Percentiles rank a stretch among this genome's conserved stretches.
Evolutionary conservation across 2,797 vertebrate species (phyloP).

Genomic region (Decapterus maruadsi): DNA sequence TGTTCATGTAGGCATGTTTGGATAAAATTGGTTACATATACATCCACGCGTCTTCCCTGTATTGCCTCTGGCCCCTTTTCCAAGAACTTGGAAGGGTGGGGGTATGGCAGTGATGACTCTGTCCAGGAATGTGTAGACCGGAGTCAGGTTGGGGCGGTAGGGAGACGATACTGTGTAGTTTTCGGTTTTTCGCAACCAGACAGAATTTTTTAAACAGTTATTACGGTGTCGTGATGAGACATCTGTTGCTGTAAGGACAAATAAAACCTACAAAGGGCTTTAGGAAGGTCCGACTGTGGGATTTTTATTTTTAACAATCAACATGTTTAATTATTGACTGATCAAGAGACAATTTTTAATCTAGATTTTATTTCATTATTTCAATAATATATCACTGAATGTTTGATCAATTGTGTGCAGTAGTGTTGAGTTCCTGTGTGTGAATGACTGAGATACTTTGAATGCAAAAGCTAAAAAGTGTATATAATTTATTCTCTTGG

Average conservation of each 20-base stretch:
- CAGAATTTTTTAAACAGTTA: not conserved
- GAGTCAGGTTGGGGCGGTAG: not conserved
- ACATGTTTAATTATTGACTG: too few relatives aligned
- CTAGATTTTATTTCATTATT: too few relatives aligned
- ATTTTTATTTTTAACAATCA: too few relatives aligned
- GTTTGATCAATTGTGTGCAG: not conserved
- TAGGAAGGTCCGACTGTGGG: too few relatives aligned
- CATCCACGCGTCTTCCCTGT: not conserved
- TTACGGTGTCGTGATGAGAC: not conserved
- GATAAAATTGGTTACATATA: fast-evolving
- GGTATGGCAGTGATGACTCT: constrained; percentile 3
- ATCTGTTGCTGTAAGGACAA: not conserved
- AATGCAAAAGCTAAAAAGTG: not conserved
- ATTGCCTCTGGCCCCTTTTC: not conserved
- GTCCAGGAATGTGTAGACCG: constrained; percentile 43
- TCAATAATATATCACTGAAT: too few relatives aligned
- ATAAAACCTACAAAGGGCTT: too few relatives aligned
- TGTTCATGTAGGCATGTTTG: not conserved
- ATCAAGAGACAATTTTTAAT: too few relatives aligned
- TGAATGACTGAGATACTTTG: not conserved
- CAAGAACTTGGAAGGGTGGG: not conserved
- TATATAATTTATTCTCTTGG: not conserved
- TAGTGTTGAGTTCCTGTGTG: not conserved
- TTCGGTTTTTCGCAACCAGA: constrained; percentile 20
- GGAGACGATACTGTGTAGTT: not conserved